Base-by-base conservation (phyloP, 2,888 invertebrate species). In the Parnassius smintheus region DNA sequence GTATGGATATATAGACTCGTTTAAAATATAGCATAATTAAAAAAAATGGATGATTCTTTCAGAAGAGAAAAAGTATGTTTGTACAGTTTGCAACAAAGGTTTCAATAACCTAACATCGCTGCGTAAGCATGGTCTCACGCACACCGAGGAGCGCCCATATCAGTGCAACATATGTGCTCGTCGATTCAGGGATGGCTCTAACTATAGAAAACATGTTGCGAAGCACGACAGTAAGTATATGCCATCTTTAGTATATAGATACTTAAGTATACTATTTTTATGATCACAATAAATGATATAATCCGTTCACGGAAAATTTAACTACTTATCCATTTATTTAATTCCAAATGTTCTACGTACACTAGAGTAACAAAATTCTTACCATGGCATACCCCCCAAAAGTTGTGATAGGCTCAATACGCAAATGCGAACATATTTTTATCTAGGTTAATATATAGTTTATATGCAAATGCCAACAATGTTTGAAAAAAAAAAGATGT, bases 171-270 rank as follows among this genome's bases (percentile, higher is more conserved):
- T 91, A 0, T 96, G 96, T 74, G 88, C 87, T 81, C 69, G 91
- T 74, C 71, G 95, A 70, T 89, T 94, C 85, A 81, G 93, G 63
- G 93, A 95, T 83, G 85, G 92, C 64, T 95, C 95, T 42, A 95
- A 95, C 83, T 90, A 94, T 50, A 94, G 93, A 73, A 95, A 95
- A 75, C 96, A 96, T 75, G 78, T 84, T 2, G 80, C 78, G 48
- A 89, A 86, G 62, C 90, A 91, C 68, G 80, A 81, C 63, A 75
- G 81, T 80, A 35, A 69, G 69, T 65, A 49, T 7, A 8, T 10
- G n/a, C 18, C 18, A 46, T n/a, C n/a, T 46, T 46, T 35, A 35
- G 35, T 35, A 25, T 25, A 25, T 25, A 25, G 25, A 25, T 25
- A 25, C 25, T 25, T 25, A 25, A 25, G 25, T 25, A 25, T 25